Evolutionary conservation across 2,888 invertebrate genomes (phyloP).

Genomic region (Metalampra italica): DNA sequence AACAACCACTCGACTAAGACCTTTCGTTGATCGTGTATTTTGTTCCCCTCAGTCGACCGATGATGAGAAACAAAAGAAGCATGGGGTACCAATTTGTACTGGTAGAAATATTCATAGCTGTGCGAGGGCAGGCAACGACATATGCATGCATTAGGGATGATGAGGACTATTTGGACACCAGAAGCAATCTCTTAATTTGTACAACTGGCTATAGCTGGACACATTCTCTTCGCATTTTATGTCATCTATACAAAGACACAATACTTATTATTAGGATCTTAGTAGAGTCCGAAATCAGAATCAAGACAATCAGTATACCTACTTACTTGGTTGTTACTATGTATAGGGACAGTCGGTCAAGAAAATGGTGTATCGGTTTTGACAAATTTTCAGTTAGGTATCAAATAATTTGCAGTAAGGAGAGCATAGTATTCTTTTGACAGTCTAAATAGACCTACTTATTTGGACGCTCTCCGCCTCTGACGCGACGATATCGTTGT

Average conservation of each 20-base stretch:
- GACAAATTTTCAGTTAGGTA: too few species aligned
- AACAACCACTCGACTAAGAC: constrained; percentile 47
- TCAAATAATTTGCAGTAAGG: too few species aligned
- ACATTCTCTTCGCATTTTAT: background rate
- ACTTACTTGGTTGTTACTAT: too few species aligned
- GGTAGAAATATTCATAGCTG: constrained; percentile 53
- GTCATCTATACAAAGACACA: constrained; percentile 14
- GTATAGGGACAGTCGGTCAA: too few species aligned
- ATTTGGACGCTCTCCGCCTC: too few species aligned
- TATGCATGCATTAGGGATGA: constrained; percentile 75
- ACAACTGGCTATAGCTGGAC: constrained; percentile 46
- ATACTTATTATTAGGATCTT: too few species aligned
- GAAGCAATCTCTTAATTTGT: constrained; percentile 56
- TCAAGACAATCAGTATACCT: too few species aligned
- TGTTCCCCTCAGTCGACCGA: constrained; percentile 2
- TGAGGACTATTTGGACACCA: constrained; percentile 65
- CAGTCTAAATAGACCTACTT: too few species aligned
- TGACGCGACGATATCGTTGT: too few species aligned
- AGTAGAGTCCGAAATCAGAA: too few species aligned
- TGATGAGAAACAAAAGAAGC: constrained; percentile 9
- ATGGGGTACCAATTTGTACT: constrained; percentile 30
- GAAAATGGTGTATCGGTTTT: too few species aligned
- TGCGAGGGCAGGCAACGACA: constrained; percentile 69
- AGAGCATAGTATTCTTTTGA: too few species aligned
- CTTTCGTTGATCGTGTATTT: constrained; percentile 20